Evolutionary conservation across 2,113 vertebrate species (phyloP).

Genomic region (Dermatemys mawii): DNA sequence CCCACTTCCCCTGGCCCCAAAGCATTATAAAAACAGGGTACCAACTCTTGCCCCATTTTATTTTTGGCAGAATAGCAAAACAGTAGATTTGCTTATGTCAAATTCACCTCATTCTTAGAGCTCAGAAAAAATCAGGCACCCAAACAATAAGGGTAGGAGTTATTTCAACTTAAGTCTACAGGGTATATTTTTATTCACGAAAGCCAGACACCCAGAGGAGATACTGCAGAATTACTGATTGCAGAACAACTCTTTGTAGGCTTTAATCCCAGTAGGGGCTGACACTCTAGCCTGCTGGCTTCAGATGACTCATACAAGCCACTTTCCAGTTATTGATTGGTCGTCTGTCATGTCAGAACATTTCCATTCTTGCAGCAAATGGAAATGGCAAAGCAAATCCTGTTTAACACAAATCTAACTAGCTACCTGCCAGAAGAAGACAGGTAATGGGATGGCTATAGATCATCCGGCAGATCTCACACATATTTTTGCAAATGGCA

Average conservation of each 20-base stretch:
- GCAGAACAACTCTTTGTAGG: not conserved
- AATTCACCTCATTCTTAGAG: constrained; percentile 27
- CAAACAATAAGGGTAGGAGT: constrained; percentile 25
- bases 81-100: constrained; percentile 14
- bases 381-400: constrained; percentile 34
- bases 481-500: not conserved
- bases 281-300: constrained; percentile 37
- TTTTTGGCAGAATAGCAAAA: constrained; percentile 28
- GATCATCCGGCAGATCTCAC: not conserved
- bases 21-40: not conserved
- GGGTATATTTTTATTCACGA: constrained; percentile 12
- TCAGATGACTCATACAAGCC: constrained; percentile 36
- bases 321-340: constrained; percentile 19
- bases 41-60: not conserved
- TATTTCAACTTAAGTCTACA: constrained; percentile 11
- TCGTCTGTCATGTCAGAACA: constrained; percentile 30
- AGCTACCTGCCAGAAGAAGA: not conserved
- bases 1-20: not conserved
- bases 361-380: constrained; percentile 45
- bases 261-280: constrained; percentile 8
- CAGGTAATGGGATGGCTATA: constrained; percentile 5
- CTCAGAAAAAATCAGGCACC: constrained; percentile 45
- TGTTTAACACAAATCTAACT: constrained; percentile 28
- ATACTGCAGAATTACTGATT: not conserved
- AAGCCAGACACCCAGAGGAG: constrained; percentile 35